These are phyloP conservation scores for Ptyas mucosa DNA, from an alignment of 2,113 vertebrate species.

Conservation along the genomic window DNA sequence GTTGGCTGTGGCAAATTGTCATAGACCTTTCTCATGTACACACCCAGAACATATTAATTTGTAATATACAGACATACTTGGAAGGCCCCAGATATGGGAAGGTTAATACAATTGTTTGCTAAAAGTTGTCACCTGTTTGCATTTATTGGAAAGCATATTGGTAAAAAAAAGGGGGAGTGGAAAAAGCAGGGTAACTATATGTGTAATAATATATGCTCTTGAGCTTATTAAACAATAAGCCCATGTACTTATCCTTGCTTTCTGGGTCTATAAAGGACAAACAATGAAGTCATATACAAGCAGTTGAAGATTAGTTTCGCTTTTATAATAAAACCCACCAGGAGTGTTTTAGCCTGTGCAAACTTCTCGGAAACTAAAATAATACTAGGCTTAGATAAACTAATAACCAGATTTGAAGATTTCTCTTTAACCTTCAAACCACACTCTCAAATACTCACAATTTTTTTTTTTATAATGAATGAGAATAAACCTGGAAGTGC, in stretches of 20 bases:
- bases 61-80: background rate
- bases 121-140: background rate
- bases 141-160: background rate
- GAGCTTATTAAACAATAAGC: background rate
- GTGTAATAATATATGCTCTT: background rate
- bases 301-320: background rate
- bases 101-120: background rate
- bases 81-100: background rate
- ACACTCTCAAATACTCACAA: background rate
- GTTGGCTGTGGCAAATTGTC: too few species aligned
- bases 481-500: background rate
- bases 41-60: background rate
- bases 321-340: background rate
- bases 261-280: background rate
- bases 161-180: background rate
- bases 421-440: background rate
- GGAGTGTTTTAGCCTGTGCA: background rate
- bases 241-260: background rate
- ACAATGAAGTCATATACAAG: background rate
- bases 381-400: background rate
- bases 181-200: background rate
- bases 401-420: background rate
- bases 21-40: background rate
- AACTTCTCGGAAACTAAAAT: background rate
- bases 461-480: background rate